Conservation (phyloP, 2,797 vertebrate genomes). For the Halcyon chelicuti region DNA sequence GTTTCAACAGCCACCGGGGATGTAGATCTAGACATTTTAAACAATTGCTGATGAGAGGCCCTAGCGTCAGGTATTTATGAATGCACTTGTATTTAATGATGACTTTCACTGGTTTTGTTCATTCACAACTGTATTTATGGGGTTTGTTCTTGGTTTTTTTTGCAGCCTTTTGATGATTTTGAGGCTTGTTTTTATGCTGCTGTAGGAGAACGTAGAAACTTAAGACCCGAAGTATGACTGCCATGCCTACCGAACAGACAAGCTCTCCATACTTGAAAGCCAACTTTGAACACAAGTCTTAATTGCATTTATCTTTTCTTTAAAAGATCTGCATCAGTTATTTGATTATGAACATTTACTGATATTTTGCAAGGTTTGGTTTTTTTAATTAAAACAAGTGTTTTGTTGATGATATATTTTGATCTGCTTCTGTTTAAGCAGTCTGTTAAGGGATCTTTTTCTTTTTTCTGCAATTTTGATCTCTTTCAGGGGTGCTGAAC, state of each 20-base stretch:
- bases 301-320: slow-evolving; percentile 5
- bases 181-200: slow-evolving; percentile 83
- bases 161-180: slow-evolving; percentile 92
- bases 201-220: slow-evolving; percentile 56
- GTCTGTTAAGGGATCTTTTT: not conserved
- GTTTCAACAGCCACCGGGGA: not conserved
- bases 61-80: not conserved
- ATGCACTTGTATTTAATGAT: not conserved
- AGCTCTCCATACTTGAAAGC: slow-evolving; percentile 15
- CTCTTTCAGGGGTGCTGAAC: not conserved
- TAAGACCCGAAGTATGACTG: not conserved
- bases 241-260: not conserved
- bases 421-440: slow-evolving; percentile 16
- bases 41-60: not conserved
- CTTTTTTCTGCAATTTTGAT: not conserved
- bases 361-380: not conserved
- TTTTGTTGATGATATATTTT: slow-evolving; percentile 17
- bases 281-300: slow-evolving; percentile 1
- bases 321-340: slow-evolving; percentile 1
- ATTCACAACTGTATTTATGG: not conserved
- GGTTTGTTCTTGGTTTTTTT: not conserved
- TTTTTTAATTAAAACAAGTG: not conserved
- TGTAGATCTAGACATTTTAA: not conserved
- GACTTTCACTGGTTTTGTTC: not conserved
- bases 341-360: not conserved